Conservation (phyloP, 2,888 invertebrate genomes). For the Leuctra nigra region DNA sequence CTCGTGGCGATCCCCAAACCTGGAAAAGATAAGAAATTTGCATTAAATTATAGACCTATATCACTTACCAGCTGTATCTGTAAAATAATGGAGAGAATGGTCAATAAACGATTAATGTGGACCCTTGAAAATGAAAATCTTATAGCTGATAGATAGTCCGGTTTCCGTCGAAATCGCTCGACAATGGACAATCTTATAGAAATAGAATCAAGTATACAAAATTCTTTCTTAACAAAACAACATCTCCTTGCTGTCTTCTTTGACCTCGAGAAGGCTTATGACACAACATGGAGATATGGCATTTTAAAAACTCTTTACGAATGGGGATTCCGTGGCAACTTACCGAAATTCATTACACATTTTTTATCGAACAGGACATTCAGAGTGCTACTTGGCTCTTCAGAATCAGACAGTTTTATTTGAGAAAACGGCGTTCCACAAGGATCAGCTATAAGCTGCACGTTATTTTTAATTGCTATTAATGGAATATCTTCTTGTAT, state of each 20-base stretch:
- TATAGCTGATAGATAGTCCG: slow-evolving; percentile 24
- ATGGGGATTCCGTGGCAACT: slow-evolving; percentile 26
- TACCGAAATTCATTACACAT: slow-evolving; percentile 23
- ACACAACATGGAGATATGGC: slow-evolving; percentile 27
- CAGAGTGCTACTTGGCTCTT: neutral
- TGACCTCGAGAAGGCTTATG: slow-evolving; percentile 27
- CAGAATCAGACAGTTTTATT: slow-evolving; percentile 1
- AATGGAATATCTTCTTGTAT: slow-evolving; percentile 8
- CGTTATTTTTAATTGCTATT: slow-evolving; percentile 20
- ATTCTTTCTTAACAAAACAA: slow-evolving; percentile 28
- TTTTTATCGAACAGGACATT: slow-evolving; percentile 19
- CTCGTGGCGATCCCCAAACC: slow-evolving; percentile 11
- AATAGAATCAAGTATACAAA: slow-evolving; percentile 28
- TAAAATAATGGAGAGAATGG: slow-evolving; percentile 31
- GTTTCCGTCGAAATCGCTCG: slow-evolving; percentile 4
- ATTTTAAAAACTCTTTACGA: slow-evolving; percentile 21
- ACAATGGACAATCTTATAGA: slow-evolving; percentile 15
- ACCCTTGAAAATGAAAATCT: slow-evolving; percentile 27
- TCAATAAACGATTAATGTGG: slow-evolving; percentile 30
- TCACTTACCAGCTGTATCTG: slow-evolving; percentile 32
- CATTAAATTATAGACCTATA: slow-evolving; percentile 30
- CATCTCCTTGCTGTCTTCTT: slow-evolving; percentile 30
- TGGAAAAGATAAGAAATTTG: neutral
- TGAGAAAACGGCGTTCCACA: slow-evolving; percentile 21
- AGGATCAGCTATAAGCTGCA: slow-evolving; percentile 19